phyloP scores from a whole-genome alignment of 2,113 vertebrate species.

The Anguilla japonica region DNA sequence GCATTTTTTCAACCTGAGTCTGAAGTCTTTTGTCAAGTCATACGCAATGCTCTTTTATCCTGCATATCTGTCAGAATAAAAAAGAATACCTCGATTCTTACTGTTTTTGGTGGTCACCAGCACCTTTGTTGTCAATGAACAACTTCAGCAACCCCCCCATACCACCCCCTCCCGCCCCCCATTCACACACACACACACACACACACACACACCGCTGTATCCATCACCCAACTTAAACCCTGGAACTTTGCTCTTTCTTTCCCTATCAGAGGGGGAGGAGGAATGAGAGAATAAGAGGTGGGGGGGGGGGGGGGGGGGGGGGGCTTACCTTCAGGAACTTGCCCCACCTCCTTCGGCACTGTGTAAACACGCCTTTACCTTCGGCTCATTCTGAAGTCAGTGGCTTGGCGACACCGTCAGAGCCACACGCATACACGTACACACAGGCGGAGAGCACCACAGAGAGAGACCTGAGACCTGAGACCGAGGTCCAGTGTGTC shows the following conservation, averaged over 20 bases:
- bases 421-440: neutral
- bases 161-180: no score
- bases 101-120: neutral
- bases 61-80: neutral
- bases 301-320: no score
- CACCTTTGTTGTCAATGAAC: conserved; percentile 42
- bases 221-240: neutral
- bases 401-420: conserved; percentile 26
- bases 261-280: neutral
- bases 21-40: neutral
- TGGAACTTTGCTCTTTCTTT: conserved; percentile 11
- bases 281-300: neutral
- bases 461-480: neutral
- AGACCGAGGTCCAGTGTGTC: neutral
- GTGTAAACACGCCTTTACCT: conserved; percentile 66
- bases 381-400: conserved; percentile 51
- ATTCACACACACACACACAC: no score
- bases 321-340: conserved; percentile 57
- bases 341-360: conserved; percentile 63
- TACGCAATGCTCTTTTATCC: neutral
- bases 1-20: neutral
- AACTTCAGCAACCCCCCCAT: neutral
- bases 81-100: neutral
- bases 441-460: conserved; percentile 35
- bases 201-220: neutral